Percentiles rank a stretch among this genome's conserved stretches.
Evolutionary conservation across 1,140 invertebrate genomes (phyloP).

Genomic region (Tribolium castaneum): DNA sequence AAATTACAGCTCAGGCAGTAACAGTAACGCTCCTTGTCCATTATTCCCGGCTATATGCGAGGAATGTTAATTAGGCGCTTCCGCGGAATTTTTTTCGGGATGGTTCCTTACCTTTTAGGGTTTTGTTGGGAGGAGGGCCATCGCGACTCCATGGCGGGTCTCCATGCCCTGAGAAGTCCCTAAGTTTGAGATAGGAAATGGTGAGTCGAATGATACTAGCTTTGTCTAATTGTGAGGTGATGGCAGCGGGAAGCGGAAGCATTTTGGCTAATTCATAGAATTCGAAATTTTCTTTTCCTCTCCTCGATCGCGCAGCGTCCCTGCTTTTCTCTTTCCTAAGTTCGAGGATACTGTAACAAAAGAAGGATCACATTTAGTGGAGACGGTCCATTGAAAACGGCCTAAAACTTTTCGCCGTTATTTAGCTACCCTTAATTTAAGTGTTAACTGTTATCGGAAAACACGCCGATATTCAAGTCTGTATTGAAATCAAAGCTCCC

Average conservation of each 20-base stretch:
- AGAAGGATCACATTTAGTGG: conserved; percentile 47
- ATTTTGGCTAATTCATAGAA: conserved; percentile 99
- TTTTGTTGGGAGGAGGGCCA: conserved; percentile 79
- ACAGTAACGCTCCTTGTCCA: background rate
- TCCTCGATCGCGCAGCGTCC: conserved; percentile 92
- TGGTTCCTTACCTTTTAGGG: conserved; percentile 82
- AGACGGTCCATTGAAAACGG: conserved; percentile 11
- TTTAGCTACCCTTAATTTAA: conserved; percentile 38
- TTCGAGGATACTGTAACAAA: conserved; percentile 90
- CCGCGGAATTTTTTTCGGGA: no score
- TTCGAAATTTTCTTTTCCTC: conserved; percentile 98
- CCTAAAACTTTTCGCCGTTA: conserved; percentile 36
- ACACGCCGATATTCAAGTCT: conserved; percentile 45
- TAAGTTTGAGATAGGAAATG: conserved; percentile 95
- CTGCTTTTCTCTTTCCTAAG: conserved; percentile 96
- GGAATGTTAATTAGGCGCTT: conserved; percentile 5
- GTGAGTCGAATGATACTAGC: conserved; percentile 98
- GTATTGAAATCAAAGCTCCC: conserved; percentile 60
- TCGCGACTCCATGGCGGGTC: conserved; percentile 94
- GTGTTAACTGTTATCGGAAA: conserved; percentile 43
- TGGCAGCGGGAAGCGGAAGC: conserved; percentile 94
- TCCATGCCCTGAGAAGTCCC: conserved; percentile 94
- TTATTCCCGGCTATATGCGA: conserved; percentile 16
- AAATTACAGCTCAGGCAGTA: background rate
- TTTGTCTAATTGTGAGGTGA: conserved; percentile 98